A percentile compares a stretch with the other conserved stretches of the same genome.
These are phyloP conservation scores for Synergus japonicus DNA, from an alignment of 2,888 invertebrate species.

Conservation along the genomic window DNA sequence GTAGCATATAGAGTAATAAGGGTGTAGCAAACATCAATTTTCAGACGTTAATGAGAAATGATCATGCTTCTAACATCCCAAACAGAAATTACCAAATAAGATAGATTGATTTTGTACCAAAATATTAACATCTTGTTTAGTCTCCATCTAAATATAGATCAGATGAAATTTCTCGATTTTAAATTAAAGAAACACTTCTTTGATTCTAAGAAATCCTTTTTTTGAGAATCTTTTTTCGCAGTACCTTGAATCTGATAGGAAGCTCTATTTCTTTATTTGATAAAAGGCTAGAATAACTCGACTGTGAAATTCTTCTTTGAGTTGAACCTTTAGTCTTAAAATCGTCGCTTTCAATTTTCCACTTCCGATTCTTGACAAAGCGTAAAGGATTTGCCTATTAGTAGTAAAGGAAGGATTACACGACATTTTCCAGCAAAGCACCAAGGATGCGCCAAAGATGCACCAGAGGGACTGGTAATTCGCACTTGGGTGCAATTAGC, in stretches of 20 bases:
- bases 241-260: too few species aligned
- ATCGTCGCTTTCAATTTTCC: neutral
- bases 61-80: neutral
- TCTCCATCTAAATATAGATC: too few species aligned
- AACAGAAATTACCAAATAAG: neutral
- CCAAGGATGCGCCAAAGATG: neutral
- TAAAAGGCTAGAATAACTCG: neutral
- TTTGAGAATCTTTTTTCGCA: too few species aligned
- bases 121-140: neutral
- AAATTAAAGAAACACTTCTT: too few species aligned
- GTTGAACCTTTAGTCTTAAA: neutral
- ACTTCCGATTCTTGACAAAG: neutral
- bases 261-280: too few species aligned
- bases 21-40: slow-evolving; percentile 4
- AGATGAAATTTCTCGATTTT: too few species aligned
- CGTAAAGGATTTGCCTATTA: slow-evolving; percentile 12
- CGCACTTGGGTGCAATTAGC: slow-evolving; percentile 15
- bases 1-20: neutral
- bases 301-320: neutral
- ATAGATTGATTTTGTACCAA: neutral
- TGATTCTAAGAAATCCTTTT: too few species aligned
- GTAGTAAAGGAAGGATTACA: slow-evolving; percentile 15
- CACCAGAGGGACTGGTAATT: neutral
- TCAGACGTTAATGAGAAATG: neutral
- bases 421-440: slow-evolving; percentile 11